phyloP scores from a whole-genome alignment of 2,113 vertebrate species.

The Corydoras maculifer region DNA sequence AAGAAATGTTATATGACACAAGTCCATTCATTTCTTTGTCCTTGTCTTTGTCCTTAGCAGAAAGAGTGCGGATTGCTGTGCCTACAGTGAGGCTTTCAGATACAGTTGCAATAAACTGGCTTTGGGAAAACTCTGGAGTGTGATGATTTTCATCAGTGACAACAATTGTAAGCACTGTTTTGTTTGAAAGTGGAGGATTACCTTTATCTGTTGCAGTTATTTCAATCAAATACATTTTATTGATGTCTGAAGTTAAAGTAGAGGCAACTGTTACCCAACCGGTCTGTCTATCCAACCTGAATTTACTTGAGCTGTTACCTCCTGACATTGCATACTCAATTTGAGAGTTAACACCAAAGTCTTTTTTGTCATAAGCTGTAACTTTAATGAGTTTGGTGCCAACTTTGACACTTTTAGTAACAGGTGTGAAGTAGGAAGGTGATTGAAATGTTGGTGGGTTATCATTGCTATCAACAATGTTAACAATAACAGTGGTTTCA shows the following conservation, averaged over 20 bases:
- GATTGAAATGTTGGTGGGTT: conserved; percentile 78
- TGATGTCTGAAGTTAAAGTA: conserved; percentile 76
- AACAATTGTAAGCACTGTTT: conserved; percentile 69
- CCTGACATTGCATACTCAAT: conserved; percentile 79
- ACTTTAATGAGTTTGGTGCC: conserved; percentile 83
- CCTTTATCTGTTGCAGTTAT: conserved; percentile 84
- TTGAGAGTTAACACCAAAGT: conserved; percentile 91
- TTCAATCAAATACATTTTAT: conserved; percentile 75
- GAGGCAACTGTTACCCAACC: conserved; percentile 88
- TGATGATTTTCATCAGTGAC: conserved; percentile 96
- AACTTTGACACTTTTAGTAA: conserved; percentile 83
- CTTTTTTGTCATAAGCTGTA: conserved; percentile 80
- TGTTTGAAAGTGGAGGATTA: conserved; percentile 79
- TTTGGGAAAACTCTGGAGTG: conserved; percentile 91
- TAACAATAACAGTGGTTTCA: conserved; percentile 90
- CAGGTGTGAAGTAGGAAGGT: conserved; percentile 80
- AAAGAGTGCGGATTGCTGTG: conserved; percentile 73
- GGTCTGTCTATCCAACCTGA: conserved; percentile 76
- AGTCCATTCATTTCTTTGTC: conserved; percentile 80
- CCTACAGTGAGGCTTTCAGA: conserved; percentile 81
- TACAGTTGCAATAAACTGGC: conserved; percentile 75
- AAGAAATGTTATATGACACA: conserved; percentile 79
- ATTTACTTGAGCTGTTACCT: conserved; percentile 73
- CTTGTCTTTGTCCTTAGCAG: conserved; percentile 84
- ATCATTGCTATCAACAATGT: conserved; percentile 90